A percentile compares a stretch with the other conserved stretches of the same genome.
Conservation (phyloP, 2,113 vertebrate species). For the Astatotilapia flaviijosephi region DNA sequence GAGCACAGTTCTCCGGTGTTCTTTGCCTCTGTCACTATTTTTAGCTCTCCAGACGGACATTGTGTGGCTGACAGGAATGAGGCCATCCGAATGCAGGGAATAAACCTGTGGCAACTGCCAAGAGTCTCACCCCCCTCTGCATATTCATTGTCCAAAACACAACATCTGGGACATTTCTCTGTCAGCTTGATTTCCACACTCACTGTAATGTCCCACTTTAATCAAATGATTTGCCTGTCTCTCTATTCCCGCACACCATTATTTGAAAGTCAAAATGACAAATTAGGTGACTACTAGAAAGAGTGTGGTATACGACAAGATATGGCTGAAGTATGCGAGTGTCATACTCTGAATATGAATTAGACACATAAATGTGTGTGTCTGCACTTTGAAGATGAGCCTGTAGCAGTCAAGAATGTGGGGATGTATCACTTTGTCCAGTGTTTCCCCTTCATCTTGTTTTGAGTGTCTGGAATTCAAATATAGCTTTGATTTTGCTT, state of each 20-base stretch:
- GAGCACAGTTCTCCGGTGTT: slow-evolving; percentile 21
- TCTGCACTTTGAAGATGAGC: neutral
- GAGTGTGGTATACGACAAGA: slow-evolving; percentile 2
- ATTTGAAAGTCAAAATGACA: slow-evolving; percentile 50
- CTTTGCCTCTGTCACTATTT: slow-evolving; percentile 45
- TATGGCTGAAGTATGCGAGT: neutral
- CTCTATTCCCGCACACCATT: slow-evolving; percentile 1
- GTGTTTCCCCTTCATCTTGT: neutral
- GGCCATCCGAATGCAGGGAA: slow-evolving; percentile 43
- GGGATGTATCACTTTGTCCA: neutral
- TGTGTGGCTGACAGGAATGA: slow-evolving; percentile 53
- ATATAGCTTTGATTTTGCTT: neutral
- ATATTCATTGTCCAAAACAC: slow-evolving; percentile 42
- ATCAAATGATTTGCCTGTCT: slow-evolving; percentile 47
- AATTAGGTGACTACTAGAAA: slow-evolving; percentile 29
- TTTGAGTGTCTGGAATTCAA: neutral
- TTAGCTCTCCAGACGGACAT: slow-evolving; percentile 41
- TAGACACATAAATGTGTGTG: neutral
- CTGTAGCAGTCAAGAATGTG: neutral
- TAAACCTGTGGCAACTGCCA: slow-evolving; percentile 31
- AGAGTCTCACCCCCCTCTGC: slow-evolving; percentile 5
- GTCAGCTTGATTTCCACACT: slow-evolving; percentile 42
- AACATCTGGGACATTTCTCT: slow-evolving; percentile 54
- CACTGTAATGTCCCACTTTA: slow-evolving; percentile 17
- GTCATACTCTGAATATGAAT: neutral